phyloP scores from a whole-genome alignment of 2,113 vertebrate genomes.

The Miniopterus natalensis region DNA sequence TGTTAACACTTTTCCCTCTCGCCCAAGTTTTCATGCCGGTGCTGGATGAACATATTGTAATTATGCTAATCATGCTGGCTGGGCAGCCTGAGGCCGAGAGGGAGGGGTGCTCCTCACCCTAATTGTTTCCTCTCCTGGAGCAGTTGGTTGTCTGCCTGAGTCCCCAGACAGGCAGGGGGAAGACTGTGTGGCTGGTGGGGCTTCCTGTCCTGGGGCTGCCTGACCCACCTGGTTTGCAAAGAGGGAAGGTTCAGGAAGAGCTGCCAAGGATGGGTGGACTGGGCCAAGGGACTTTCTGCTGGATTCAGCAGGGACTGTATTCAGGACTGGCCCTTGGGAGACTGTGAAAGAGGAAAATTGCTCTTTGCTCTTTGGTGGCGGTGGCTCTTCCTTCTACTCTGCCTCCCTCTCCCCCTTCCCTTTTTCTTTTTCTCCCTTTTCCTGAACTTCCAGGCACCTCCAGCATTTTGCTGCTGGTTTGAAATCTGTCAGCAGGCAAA shows the following conservation, averaged over 20 bases:
- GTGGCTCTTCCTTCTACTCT: neutral
- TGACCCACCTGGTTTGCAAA: neutral
- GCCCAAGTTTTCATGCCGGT: conserved; percentile 80
- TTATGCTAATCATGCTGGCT: conserved; percentile 86
- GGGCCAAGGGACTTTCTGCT: conserved; percentile 5
- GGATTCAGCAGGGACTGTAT: neutral
- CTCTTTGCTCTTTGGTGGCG: neutral
- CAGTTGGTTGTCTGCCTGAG: conserved; percentile 59
- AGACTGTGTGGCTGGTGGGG: neutral
- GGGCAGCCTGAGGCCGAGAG: conserved; percentile 79
- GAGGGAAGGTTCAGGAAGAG: neutral
- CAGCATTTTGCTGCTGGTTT: neutral
- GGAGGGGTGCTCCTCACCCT: conserved; percentile 75
- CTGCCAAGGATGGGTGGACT: neutral
- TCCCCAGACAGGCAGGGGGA: neutral
- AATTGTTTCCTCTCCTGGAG: conserved; percentile 79
- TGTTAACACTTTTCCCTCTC: conserved; percentile 71
- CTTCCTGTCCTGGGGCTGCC: neutral
- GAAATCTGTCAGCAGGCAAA: conserved; percentile 50
- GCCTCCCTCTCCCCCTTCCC: neutral
- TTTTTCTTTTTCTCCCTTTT: neutral
- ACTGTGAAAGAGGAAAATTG: neutral
- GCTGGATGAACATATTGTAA: conserved; percentile 83
- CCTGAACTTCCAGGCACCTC: neutral
- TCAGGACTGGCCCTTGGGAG: neutral